A percentile compares a stretch with the other conserved stretches of the same genome.
phyloP scores from a whole-genome alignment of 2,888 invertebrate species.

The Tinea trinotella region DNA sequence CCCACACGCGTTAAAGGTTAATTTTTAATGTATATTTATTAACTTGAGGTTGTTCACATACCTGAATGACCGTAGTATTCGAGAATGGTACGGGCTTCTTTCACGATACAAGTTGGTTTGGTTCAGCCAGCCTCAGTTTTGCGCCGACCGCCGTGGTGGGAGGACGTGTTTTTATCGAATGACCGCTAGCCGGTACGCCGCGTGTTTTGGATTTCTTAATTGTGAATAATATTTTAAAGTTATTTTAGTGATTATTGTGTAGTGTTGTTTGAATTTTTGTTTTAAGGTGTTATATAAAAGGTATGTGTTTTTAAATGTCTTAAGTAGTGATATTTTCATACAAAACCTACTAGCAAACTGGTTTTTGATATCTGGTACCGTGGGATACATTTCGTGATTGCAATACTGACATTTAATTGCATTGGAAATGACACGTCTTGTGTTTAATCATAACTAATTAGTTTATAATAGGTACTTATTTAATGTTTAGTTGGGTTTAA shows the following conservation, averaged over 20 bases:
- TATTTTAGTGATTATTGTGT: too few species aligned
- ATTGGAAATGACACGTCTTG: too few species aligned
- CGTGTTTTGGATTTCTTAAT: slow-evolving; percentile 34
- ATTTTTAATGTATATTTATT: too few species aligned
- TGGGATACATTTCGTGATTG: too few species aligned
- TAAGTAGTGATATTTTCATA: background rate
- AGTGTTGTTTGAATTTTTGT: slow-evolving; percentile 19
- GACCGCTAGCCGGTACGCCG: slow-evolving; percentile 26
- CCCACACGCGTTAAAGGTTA: too few species aligned
- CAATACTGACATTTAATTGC: too few species aligned
- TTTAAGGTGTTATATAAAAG: background rate
- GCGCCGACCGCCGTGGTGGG: slow-evolving; percentile 29
- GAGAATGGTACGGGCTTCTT: slow-evolving; percentile 44
- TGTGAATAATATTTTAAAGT: background rate
- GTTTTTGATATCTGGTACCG: too few species aligned
- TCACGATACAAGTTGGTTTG: background rate
- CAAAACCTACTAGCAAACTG: too few species aligned
- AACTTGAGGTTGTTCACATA: slow-evolving; percentile 58
- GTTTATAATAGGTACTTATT: too few species aligned
- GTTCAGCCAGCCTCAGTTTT: slow-evolving; percentile 35
- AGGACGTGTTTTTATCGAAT: slow-evolving; percentile 27
- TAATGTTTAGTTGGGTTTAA: too few species aligned
- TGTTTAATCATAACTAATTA: too few species aligned
- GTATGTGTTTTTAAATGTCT: background rate
- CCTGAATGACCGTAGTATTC: slow-evolving; percentile 68